Evolutionary conservation across 2,888 invertebrate genomes (phyloP).

Genomic region (Tiliacea citrago): DNA sequence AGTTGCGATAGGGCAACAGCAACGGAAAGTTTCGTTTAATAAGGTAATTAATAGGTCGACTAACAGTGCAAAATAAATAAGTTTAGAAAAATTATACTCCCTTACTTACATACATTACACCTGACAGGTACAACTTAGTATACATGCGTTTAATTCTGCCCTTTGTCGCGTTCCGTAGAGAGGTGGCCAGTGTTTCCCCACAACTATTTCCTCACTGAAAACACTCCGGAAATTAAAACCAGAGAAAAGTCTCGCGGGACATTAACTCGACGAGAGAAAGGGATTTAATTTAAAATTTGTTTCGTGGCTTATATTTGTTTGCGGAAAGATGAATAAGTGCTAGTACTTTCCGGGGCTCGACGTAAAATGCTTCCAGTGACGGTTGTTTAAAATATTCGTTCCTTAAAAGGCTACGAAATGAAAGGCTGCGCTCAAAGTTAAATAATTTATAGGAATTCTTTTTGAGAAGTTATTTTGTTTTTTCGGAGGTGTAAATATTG

Average conservation of each 20-base stretch:
- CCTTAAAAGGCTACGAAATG: slow-evolving; percentile 62
- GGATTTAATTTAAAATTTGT: slow-evolving; percentile 86
- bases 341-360: slow-evolving; percentile 63
- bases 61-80: slow-evolving; percentile 3
- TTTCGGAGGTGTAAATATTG: slow-evolving; percentile 40
- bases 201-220: slow-evolving; percentile 88
- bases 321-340: slow-evolving; percentile 71
- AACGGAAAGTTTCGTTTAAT: not conserved
- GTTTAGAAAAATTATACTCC: slow-evolving; percentile 4
- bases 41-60: not conserved
- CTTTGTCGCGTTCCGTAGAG: slow-evolving; percentile 41
- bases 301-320: slow-evolving; percentile 80
- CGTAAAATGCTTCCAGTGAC: slow-evolving; percentile 64
- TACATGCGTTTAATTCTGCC: slow-evolving; percentile 39
- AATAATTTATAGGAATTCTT: slow-evolving; percentile 62
- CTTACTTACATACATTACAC: slow-evolving; percentile 5
- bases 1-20: not conserved
- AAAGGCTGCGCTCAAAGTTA: slow-evolving; percentile 59
- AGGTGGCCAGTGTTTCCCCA: slow-evolving; percentile 71
- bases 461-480: slow-evolving; percentile 44
- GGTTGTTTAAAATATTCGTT: slow-evolving; percentile 63
- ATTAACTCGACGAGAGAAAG: slow-evolving; percentile 84
- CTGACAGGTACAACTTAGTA: slow-evolving; percentile 31
- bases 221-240: slow-evolving; percentile 88
- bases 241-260: slow-evolving; percentile 86